Percentiles rank a stretch among this genome's conserved stretches.
phyloP scores from a whole-genome alignment of 2,797 vertebrate species.

The Ispidina lecontei region DNA sequence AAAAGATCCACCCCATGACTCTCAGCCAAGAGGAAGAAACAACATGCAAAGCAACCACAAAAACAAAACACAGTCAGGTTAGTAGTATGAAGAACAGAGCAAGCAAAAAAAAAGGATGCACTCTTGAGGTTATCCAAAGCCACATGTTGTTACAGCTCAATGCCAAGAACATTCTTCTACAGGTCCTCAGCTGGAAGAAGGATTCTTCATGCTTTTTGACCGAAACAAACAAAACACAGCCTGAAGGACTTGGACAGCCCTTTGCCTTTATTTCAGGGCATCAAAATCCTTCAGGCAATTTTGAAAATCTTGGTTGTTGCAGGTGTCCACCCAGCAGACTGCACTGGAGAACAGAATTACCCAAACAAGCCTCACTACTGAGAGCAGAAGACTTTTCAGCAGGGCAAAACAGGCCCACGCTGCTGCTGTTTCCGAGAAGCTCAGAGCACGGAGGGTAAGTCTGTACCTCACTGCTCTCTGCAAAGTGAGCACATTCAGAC shows the following conservation, averaged over 20 bases:
- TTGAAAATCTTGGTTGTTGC: not conserved
- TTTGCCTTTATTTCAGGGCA: not conserved
- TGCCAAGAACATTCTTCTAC: constrained; percentile 44
- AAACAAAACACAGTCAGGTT: constrained; percentile 81
- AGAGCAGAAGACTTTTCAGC: not conserved
- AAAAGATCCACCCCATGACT: constrained; percentile 83
- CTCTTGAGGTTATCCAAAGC: constrained; percentile 63
- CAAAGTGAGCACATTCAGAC: not conserved
- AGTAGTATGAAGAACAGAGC: constrained; percentile 80
- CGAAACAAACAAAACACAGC: constrained; percentile 34
- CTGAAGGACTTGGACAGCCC: not conserved
- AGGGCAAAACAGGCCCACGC: not conserved
- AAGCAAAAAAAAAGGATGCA: constrained; percentile 70
- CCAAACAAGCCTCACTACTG: not conserved
- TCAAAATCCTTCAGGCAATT: constrained; percentile 26
- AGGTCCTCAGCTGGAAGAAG: constrained; percentile 53
- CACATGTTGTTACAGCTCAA: constrained; percentile 46
- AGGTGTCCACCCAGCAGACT: not conserved
- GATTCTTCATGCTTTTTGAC: constrained; percentile 43
- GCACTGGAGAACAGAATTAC: not conserved
- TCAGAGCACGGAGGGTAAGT: not conserved
- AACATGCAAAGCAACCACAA: constrained; percentile 83
- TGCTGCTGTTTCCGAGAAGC: not conserved
- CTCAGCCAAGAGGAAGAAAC: constrained; percentile 78
- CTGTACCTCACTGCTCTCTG: not conserved